Evolutionary conservation across 2,888 invertebrate genomes (phyloP), one percentile per base, ranked within the genome.

Genomic region (Cataglyphis altisquamis): DNA sequence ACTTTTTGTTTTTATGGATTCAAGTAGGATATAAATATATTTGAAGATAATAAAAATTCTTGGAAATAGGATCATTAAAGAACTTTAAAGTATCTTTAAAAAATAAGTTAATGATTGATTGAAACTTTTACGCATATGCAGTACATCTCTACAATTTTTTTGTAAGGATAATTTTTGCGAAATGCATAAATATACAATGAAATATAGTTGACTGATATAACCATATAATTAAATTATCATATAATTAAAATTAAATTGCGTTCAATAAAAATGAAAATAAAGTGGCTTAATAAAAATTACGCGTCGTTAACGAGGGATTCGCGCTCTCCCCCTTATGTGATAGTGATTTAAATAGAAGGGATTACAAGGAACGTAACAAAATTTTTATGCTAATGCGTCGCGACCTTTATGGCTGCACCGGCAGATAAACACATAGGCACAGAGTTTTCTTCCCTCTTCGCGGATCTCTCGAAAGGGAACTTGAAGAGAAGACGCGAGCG

Each of bases 371-470:
- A 78, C 45, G 8, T 41, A 67, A 48, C 45, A 45, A 80, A 80
- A 77, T 66, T 74, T 63, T 60, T 70, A 74, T 80, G 83, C 81
- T 83, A 86, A 86, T 75, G 75, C 83, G 25, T 70, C 72, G 52
- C 64, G 73, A 86, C 52, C 74, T 86, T 85, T 86, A 89, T 55
- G 87, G 57, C 73, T 52, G 62, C 77, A 39, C 12, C 68, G 41
- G 70, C 48, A 36, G 85, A 87, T 89, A 85, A 85, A 86, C 77
- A 68, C 21, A 18, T 32, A 74, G 78, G 77, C 83, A 81, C 83
- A 57, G 52, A 52, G 73, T 64, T 90, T 81, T 80, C 85, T 87
- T 85, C 84, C 80, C 78, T 60, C 82, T 63, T 67, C 66, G 62
- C 67, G 41, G 41, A 39, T 64, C 82, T 72, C 25, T 21, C 63